Conservation (phyloP, 2,113 vertebrate genomes). For the Egretta garzetta region DNA sequence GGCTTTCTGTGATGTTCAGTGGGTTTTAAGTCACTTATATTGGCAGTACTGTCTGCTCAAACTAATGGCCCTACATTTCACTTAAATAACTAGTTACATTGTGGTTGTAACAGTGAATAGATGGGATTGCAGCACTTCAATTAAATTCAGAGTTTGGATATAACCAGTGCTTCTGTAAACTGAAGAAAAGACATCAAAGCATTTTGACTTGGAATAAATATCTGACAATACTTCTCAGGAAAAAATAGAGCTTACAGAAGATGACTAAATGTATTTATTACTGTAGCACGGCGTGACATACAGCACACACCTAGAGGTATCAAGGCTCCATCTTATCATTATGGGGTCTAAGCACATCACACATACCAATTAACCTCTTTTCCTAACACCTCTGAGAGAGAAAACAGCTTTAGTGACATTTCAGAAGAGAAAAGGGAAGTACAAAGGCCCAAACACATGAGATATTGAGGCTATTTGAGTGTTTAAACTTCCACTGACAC, state of each 20-base stretch:
- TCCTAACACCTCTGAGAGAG: neutral
- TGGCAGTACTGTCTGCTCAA: neutral
- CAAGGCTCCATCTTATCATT: neutral
- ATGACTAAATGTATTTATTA: neutral
- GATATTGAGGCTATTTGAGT: neutral
- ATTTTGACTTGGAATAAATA: neutral
- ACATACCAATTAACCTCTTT: neutral
- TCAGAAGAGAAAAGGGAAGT: neutral
- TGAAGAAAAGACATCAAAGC: neutral
- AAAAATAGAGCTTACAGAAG: neutral
- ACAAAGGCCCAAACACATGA: neutral
- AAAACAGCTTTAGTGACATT: neutral
- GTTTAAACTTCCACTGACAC: neutral
- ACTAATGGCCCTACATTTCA: neutral
- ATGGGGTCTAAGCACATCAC: neutral
- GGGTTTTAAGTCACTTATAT: neutral
- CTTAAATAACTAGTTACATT: neutral
- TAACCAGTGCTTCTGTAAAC: neutral
- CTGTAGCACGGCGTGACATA: neutral
- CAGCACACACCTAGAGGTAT: neutral
- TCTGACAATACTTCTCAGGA: neutral
- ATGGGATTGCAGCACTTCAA: neutral
- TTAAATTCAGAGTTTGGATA: neutral
- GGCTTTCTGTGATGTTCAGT: neutral
- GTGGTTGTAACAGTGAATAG: neutral